Percentiles rank a stretch among this genome's conserved stretches.
Evolutionary conservation across 2,113 vertebrate genomes (phyloP).

Genomic region (Cyprinodon brontotheroides): DNA sequence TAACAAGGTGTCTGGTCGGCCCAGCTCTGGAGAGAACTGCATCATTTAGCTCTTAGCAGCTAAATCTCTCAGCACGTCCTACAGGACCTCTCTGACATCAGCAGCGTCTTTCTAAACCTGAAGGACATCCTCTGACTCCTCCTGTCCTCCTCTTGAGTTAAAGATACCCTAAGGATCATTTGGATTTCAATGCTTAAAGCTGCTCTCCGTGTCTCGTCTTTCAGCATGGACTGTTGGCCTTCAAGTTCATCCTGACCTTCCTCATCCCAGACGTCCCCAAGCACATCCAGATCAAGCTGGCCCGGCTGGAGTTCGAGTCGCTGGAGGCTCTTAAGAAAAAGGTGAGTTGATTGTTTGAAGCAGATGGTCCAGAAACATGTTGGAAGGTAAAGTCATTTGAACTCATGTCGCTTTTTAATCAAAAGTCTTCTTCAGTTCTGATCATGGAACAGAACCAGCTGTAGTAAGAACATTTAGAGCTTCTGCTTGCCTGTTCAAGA

Average conservation of each 20-base stretch:
- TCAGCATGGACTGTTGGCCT: slow-evolving; percentile 88
- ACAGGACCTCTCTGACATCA: too few species aligned
- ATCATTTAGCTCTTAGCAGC: too few species aligned
- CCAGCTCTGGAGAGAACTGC: too few species aligned
- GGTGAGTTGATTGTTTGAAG: slow-evolving; percentile 76
- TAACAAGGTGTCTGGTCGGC: too few species aligned
- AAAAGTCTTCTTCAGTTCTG: background rate
- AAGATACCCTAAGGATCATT: background rate
- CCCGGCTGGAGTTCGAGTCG: slow-evolving; percentile 91
- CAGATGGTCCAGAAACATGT: background rate
- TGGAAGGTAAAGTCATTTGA: too few species aligned
- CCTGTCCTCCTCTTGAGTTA: too few species aligned
- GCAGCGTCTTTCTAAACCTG: too few species aligned
- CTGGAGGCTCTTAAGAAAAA: slow-evolving; percentile 94
- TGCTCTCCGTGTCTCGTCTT: slow-evolving; percentile 27
- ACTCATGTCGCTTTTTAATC: background rate
- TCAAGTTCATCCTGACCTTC: slow-evolving; percentile 93
- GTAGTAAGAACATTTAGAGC: too few species aligned
- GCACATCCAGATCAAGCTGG: slow-evolving; percentile 87
- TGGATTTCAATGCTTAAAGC: background rate
- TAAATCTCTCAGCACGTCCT: too few species aligned
- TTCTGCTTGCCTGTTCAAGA: too few species aligned
- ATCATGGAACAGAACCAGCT: background rate
- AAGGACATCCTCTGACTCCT: too few species aligned
- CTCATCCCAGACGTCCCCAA: slow-evolving; percentile 92